phyloP scores from a whole-genome alignment of 2,888 invertebrate genomes.

The Colostygia pectinataria region DNA sequence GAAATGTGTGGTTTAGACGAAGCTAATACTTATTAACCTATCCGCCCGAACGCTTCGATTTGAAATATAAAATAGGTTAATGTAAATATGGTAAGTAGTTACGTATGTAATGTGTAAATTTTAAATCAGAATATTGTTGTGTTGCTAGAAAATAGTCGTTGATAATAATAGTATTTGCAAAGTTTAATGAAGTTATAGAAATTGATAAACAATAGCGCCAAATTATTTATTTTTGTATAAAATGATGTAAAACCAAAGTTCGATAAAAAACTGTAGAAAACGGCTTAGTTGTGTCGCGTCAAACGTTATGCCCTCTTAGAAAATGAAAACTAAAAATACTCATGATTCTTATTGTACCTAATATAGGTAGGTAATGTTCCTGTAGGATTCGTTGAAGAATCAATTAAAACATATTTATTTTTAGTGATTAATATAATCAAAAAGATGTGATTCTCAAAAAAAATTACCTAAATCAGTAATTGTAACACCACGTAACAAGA shows the following conservation, averaged over 20 bases:
- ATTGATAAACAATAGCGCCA: constrained; percentile 1
- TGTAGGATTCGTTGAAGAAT: constrained; percentile 10
- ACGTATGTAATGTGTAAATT: not conserved
- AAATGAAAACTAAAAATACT: not conserved
- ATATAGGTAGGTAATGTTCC: constrained; percentile 10
- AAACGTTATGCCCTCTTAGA: not conserved
- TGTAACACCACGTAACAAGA: constrained; percentile 11
- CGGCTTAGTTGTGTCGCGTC: not conserved
- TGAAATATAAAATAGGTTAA: not conserved
- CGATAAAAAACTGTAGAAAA: constrained; percentile 15
- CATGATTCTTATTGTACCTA: not conserved
- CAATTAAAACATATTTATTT: constrained; percentile 8
- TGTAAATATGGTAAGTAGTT: not conserved
- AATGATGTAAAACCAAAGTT: constrained; percentile 4
- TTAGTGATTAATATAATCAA: too few species aligned
- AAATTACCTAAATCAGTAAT: not conserved
- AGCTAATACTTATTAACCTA: not conserved
- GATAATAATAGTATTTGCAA: constrained; percentile 2
- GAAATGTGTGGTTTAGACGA: too few species aligned
- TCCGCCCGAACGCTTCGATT: constrained; percentile 16
- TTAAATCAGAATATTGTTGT: too few species aligned
- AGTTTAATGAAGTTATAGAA: constrained; percentile 4
- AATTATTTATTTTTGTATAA: constrained; percentile 17
- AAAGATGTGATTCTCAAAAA: constrained; percentile 8
- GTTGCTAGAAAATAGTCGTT: constrained; percentile 7